Percentiles rank a stretch among this genome's conserved stretches.
Conservation (phyloP, 1,140 invertebrate genomes). For the Triops cancriformis region DNA sequence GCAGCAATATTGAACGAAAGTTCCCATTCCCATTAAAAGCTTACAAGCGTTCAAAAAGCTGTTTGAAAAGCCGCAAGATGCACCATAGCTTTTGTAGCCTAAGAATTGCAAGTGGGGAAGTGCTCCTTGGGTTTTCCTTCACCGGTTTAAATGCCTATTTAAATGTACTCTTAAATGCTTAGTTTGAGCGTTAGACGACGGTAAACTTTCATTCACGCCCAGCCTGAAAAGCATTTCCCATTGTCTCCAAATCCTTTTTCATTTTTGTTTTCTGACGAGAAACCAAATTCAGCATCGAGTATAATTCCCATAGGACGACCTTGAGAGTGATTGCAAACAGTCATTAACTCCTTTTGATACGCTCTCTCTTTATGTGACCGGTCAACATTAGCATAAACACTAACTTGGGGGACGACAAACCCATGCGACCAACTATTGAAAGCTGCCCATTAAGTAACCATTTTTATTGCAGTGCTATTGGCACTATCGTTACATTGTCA, state of each 20-base stretch:
- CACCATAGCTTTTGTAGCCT: too few species aligned
- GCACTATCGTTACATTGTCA: constrained; percentile 10
- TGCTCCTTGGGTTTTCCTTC: too few species aligned
- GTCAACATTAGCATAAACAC: not conserved
- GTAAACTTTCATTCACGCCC: not conserved
- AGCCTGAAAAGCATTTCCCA: not conserved
- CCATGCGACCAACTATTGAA: not conserved
- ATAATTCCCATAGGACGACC: not conserved
- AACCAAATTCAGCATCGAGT: not conserved
- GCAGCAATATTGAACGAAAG: too few species aligned
- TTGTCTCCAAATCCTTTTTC: not conserved
- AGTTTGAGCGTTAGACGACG: not conserved
- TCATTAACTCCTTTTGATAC: not conserved
- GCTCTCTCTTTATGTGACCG: not conserved
- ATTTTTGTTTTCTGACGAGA: not conserved
- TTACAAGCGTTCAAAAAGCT: too few species aligned
- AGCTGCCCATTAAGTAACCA: not conserved
- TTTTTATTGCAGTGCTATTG: constrained; percentile 6
- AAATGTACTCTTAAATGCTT: too few species aligned
- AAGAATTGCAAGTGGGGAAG: too few species aligned
- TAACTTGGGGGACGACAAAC: not conserved
- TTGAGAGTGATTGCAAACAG: not conserved
- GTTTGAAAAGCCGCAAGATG: too few species aligned
- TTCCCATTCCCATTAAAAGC: too few species aligned
- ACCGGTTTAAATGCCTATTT: too few species aligned